Evolutionary conservation across 2,888 invertebrate genomes (phyloP).

Genomic region (Apantesis nais): DNA sequence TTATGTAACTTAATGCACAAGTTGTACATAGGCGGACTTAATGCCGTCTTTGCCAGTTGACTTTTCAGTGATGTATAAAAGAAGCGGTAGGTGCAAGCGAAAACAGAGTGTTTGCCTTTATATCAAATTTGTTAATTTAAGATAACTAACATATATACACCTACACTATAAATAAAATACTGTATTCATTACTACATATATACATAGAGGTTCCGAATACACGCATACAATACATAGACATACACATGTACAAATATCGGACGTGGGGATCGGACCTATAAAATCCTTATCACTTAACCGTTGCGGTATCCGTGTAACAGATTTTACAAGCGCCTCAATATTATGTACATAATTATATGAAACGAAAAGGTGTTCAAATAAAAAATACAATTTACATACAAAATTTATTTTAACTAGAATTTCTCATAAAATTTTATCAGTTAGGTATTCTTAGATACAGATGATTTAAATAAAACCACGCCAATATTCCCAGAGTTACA

Average conservation of each 20-base stretch:
- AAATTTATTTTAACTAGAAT: constrained; percentile 80
- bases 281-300: not conserved
- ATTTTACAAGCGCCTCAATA: not conserved
- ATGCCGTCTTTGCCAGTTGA: no score
- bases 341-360: not conserved
- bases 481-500: constrained; percentile 41
- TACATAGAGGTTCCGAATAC: no score
- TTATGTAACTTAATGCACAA: no score
- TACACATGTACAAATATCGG: not conserved
- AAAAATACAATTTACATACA: constrained; percentile 66
- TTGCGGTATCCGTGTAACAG: not conserved
- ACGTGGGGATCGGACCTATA: not conserved
- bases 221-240: no score
- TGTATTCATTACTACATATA: no score
- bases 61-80: no score
- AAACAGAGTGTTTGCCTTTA: no score
- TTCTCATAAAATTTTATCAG: constrained; percentile 70
- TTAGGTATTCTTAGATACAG: constrained; percentile 56
- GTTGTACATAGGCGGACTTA: no score
- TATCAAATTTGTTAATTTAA: no score
- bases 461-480: constrained; percentile 46
- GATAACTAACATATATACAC: no score
- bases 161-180: no score
- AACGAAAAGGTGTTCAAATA: constrained; percentile 23
- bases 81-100: no score